phyloP scores from a whole-genome alignment of 2,888 invertebrate genomes.

The Hypsopygia costalis region DNA sequence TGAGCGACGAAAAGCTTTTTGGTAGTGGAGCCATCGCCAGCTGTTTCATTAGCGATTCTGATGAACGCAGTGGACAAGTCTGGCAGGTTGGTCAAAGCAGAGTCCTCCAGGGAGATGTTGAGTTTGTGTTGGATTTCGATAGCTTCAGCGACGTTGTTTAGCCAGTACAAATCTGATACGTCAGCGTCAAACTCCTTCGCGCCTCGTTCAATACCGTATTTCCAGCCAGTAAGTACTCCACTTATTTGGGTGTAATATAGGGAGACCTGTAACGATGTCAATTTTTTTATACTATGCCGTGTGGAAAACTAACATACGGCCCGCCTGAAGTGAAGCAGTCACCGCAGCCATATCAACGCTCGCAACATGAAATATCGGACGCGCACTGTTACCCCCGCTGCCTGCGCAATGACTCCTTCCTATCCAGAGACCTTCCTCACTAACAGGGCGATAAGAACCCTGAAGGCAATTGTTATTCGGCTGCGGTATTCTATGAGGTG shows the following conservation, averaged over 20 bases:
- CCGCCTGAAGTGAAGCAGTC: too few species aligned
- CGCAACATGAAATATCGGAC: too few species aligned
- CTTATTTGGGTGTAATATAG: conserved; percentile 88
- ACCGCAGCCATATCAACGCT: too few species aligned
- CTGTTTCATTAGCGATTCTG: conserved; percentile 76
- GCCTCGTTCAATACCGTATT: conserved; percentile 83
- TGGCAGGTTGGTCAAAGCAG: conserved; percentile 46
- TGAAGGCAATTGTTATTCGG: too few species aligned
- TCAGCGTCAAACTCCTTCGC: conserved; percentile 80
- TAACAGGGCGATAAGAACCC: too few species aligned
- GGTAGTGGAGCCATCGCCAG: conserved; percentile 45
- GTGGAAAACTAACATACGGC: too few species aligned
- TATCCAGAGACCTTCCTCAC: too few species aligned
- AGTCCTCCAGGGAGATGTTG: conserved; percentile 60
- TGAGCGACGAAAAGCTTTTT: conserved; percentile 87
- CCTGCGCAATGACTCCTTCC: too few species aligned
- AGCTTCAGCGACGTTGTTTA: conserved; percentile 89
- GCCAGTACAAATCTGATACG: conserved; percentile 84
- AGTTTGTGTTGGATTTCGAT: conserved; percentile 82
- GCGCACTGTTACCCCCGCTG: too few species aligned
- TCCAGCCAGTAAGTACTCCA: conserved; percentile 89
- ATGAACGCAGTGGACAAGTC: conserved; percentile 82
- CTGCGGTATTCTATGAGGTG: too few species aligned
- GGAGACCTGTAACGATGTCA: conserved; percentile 80
- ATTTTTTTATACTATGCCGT: too few species aligned